Evolutionary conservation across 1,140 invertebrate genomes (phyloP), one percentile per base, ranked within the genome.

Genomic region (Zaprionus camerounensis): DNA sequence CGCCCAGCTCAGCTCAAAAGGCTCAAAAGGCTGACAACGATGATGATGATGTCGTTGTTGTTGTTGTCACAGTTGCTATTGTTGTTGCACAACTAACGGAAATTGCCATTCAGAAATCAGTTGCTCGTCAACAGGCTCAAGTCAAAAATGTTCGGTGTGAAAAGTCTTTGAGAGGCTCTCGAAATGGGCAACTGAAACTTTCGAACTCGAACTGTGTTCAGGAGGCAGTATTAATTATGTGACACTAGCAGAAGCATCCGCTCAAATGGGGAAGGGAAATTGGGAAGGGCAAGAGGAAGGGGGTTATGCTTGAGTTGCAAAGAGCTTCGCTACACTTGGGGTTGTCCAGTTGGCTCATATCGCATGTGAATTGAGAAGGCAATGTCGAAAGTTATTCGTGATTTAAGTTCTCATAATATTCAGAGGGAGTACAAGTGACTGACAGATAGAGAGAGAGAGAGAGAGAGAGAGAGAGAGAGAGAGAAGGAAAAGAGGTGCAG

Each of bases 31-130:
- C n/a, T 49, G 46, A 5, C 20, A 17, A 26, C 20, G 22, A 5
- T 26, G 20, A n/a, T 24, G 36, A 20, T 28, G 49, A 5, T 24
- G 51, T 20, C 31, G 63, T 31, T 34, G 51, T 20, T 66, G 63
- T 3, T 26, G 51, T 41, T 41, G 38, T 2, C 12, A 41, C 24
- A 15, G 13, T 34, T 34, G 31, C 3, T 34, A 34, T 34, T 34
- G 31, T 34, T 20, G 55, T 66, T 66, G 51, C 63, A 66, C 63
- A 66, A 66, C 63, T 56, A 66, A 34, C 63, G 63, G 63, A 56
- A 66, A 66, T 66, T 66, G 53, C 53, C 38, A 46, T 41, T 66
- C 64, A 56, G 51, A 57, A 44, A 56, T 56, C 36, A 66, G 51
- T 41, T 66, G 51, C 34, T 56, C 63, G 63, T 66, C 36, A 65